Evolutionary conservation across 1,140 invertebrate genomes (phyloP), one percentile per base, ranked within the genome.

Genomic region (Pachypsylla venusta): DNA sequence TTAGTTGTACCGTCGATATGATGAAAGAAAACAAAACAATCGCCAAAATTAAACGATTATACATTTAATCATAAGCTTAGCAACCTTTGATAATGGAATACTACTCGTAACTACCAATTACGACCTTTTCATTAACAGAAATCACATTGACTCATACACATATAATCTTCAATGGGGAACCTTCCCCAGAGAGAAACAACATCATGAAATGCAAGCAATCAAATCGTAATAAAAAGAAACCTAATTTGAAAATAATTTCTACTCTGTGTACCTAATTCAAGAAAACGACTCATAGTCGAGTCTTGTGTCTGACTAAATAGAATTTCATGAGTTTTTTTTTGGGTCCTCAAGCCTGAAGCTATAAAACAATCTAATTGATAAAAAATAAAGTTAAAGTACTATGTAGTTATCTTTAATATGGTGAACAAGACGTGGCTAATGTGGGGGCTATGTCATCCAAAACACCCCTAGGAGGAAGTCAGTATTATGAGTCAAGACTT

Each of bases 161-260:
- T n/a, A n/a, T n/a, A n/a, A n/a, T n/a, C n/a, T n/a, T n/a, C n/a
- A n/a, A n/a, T n/a, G n/a, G n/a, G n/a, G n/a, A n/a, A n/a, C n/a
- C n/a, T n/a, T n/a, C n/a, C n/a, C n/a, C n/a, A n/a, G n/a, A n/a
- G n/a, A n/a, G n/a, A 48, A 48, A 35, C 30, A 48, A 48, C n/a
- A 5, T 19, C 7, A 48, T 5, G n/a, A 48, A 48, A 48, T 48
- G 16, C 42, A n/a, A 48, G 7, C 42, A 48, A 19, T 48, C 42
- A 48, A 48, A 19, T 10, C 16, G 16, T 48, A 48, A 48, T 19
- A n/a, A 48, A 48, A 48, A 35, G n/a, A n/a, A 48, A n/a, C n/a
- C n/a, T 48, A 48, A 48, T 48, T 48, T 48, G 42, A 48, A 48
- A 48, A 48, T 48, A 48, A 48, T 48, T 48, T 22, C 42, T 48